Base-by-base conservation (phyloP, 1,140 invertebrate genomes). In the Apis florea region DNA sequence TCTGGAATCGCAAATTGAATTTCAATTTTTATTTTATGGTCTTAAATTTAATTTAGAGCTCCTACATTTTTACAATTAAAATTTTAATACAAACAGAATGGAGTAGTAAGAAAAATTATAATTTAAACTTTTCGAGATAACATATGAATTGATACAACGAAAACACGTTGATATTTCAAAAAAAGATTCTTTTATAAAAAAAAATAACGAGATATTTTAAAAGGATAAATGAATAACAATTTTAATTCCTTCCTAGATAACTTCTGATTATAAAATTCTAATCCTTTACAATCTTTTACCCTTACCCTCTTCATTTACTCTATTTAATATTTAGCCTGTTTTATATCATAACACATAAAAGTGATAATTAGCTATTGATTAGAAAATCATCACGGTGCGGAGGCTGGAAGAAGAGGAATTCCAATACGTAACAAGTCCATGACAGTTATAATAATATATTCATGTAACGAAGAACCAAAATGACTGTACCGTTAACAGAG, bases 391-490 rank as follows among this genome's bases (percentile, higher is more conserved):
- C 24, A 21, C 31, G 13, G 3, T 15, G 6, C 19, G 5, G 4
- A 51, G 15, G 12, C 11, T 19, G 31, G 31, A 31, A 10, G 17
- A 64, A 19, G 12, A 58, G 53, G 49, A 80, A 86, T 86, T 61
- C 47, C 59, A 53, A 31, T 47, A 73, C 63, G n/a, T 79, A 40
- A 63, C 15, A 63, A 76, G n/a, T 11, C 24, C 17, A 21, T 83
- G 85, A 89, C 89, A 90, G 85, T 90, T 90, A 88, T 83, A 88
- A 90, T 91, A 92, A 91, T 92, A 89, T 92, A 92, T 92, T 92
- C 91, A 76, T 87, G 85, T 88, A 86, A 84, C 84, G 85, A 91
- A 90, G 51, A 85, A 85, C 89, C 92, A 85, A 92, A 92, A 92
- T 84, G 81, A 66, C 17, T 88, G 83, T 92, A 91, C 92, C 92